Evolutionary conservation across 2,888 invertebrate species (phyloP), one percentile per base, ranked within the genome.

Genomic region (Creontiades dilutus): DNA sequence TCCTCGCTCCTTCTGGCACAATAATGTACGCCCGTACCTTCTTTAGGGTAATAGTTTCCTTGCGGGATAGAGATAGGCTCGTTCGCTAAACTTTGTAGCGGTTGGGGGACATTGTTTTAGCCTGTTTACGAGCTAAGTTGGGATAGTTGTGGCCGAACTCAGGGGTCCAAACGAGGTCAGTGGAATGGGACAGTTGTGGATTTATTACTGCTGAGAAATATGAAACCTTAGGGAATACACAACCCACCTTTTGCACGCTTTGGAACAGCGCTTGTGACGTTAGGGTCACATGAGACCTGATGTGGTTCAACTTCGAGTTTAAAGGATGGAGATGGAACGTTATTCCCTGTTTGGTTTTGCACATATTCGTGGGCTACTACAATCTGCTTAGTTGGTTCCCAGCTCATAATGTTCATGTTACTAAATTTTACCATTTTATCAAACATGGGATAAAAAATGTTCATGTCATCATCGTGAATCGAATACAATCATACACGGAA

Each of bases 201-300:
- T 68, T 68, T 68, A 23, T 68, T 23, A 68, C 68, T 68, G 68
- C 68, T 68, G 68, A 68, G 68, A 68, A 68, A 68, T 68, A 68
- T 68, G 68, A 23, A 68, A 68, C 68, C 68, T 68, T 68, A 19
- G 68, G 68, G 68, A 23, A 68, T 68, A 68, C 68, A 23, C 68
- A 27, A 23, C 27, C 68, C 0, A 27, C 68, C 23, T 68, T n/a
- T 68, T 23, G 12, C 7, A 23, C 68, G 9, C 12, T 27, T 12
- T 27, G 23, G 23, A 13, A 0, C 23, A 1, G 23, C 23, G 27
- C 19, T 68, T 68, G 23, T 68, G 68, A 23, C 68, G 23, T 68
- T 13, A 52, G 57, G n/a, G 19, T 13, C 23, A 3, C 23, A 5
- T 23, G 68, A n/a, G 68, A 68, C 11, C 68, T 68, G 68, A 23